Base-by-base conservation (phyloP, 30 jellyfish, hydroid and myxozoan genomes). In the Cassiopea andromeda region DNA sequence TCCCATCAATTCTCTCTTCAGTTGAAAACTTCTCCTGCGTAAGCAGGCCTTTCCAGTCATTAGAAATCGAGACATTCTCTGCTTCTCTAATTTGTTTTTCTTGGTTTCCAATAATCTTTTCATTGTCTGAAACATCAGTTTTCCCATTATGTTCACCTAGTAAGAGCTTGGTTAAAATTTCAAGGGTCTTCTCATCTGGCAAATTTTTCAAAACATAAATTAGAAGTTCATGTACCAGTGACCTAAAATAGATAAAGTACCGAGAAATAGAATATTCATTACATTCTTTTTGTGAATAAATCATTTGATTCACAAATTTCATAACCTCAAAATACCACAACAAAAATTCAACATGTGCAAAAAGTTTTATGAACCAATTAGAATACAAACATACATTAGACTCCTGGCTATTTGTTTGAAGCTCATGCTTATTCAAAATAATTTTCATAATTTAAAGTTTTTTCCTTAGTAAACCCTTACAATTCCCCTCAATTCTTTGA, bases 171-270 rank as follows among this genome's bases (percentile, higher is more conserved):
- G 44, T 10, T 8, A 78, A 18, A 44, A 60, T n/a, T 10, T 67
- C 86, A 43, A 16, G 48, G 12, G 73, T 77, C 44, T 8, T 69
- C 16, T 10, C 46, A 5, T 1, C 48, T 10, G 77, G 18, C 14
- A 64, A 69, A 59, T 75, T 48, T 60, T 64, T 87, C 44, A 85
- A 59, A 19, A 85, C 19, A 60, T 85, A 77, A 18, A 85, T 15
- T 0, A 85, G 87, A 44, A 85, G 73, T 18, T 85, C 93, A 9
- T 77, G 47, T 1, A 85, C 68, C 7, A 72, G 75, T 38, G 87
- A 48, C 73, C 93, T 85, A 43, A 9, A 44, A 57, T 48, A 16
- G 58, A 38, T 69, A 60, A 0, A 69, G 50, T 59, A 54, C 64
- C 12, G 7, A 3, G 10, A 54, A 54, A 54, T 54, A 6, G 8